Evolutionary conservation across 2,888 invertebrate genomes (phyloP), one percentile per base, ranked within the genome.

Genomic region (Peribatodes rhomboidaria): DNA sequence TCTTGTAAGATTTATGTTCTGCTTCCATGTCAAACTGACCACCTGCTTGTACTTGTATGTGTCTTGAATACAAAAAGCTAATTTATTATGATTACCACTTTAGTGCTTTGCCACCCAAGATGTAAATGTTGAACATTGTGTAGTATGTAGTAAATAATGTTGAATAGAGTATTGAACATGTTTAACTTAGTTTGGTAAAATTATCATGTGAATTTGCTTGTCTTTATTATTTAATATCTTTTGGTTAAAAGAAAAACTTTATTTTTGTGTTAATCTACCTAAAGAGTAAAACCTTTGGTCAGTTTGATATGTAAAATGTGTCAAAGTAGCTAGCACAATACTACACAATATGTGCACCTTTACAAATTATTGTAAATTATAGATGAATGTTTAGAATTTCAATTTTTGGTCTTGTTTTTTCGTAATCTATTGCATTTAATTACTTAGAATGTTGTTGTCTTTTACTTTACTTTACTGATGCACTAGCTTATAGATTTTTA

Each of bases 1-100:
- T 81, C 84, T 89, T 82, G 91, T 92, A 91, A 92, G 91, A 84
- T 74, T 70, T 69, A 74, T 66, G 70, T 78, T 74, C 66, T 60
- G 81, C 83, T 78, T 84, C 4, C 64, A 65, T 65, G 56, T 65
- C 65, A 70, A 74, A 71, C 69, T 71, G 68, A 70, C 64, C 65
- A 46, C n/a, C 11, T 1, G 20, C 20, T 44, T 20, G 20, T 22
- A 9, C 35, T 11, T 35, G 14, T 14, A n/a, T 7, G 14, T 8
- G n/a, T 46, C 14, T 49, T 49, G 16, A 16, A 47, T 27, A 14
- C 14, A 47, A 14, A 47, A 49, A 1, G 33, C 2, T 33, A 16
- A 33, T 33, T 49, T 49, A 49, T 31, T 16, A 33, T 49, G 13
- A 22, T 44, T 44, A 44, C 11, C 1, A 46, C 8, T 46, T n/a